These are phyloP conservation scores for Setophaga kirtlandii DNA, from an alignment of 2,113 vertebrate genomes.

Conservation along the genomic window DNA sequence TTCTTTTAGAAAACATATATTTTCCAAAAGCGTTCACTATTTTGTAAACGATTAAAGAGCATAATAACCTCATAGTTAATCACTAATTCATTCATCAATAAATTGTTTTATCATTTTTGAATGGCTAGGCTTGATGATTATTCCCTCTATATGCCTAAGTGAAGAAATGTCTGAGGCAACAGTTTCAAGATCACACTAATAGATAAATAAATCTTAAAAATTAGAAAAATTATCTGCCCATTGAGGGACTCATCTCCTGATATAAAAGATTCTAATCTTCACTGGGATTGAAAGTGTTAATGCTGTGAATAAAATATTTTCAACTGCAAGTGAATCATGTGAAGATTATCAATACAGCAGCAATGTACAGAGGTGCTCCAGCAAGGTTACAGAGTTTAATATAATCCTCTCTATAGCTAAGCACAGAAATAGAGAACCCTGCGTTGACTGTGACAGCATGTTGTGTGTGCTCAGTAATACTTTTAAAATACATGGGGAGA, in stretches of 20 bases:
- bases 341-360: conserved; percentile 62
- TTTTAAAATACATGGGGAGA: conserved; percentile 13
- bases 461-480: conserved; percentile 21
- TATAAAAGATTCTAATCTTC: not conserved
- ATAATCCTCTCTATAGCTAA: conserved; percentile 61
- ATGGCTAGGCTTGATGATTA: conserved; percentile 19
- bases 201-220: not conserved
- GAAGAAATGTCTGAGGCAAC: not conserved
- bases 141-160: not conserved
- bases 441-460: conserved; percentile 7
- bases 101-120: conserved; percentile 36
- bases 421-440: conserved; percentile 57
- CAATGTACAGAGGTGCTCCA: conserved; percentile 29
- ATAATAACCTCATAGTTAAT: conserved; percentile 10
- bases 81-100: conserved; percentile 35
- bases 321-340: conserved; percentile 42
- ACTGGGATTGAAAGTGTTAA: conserved; percentile 46
- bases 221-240: not conserved
- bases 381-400: conserved; percentile 64
- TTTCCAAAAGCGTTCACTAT: conserved; percentile 14
- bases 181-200: not conserved
- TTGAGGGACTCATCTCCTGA: not conserved
- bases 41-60: conserved; percentile 23
- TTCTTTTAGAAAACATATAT: not conserved
- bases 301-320: conserved; percentile 42